These are phyloP conservation scores for Pedicia rivosa DNA, from an alignment of 2,888 invertebrate species.

Conservation along the genomic window DNA sequence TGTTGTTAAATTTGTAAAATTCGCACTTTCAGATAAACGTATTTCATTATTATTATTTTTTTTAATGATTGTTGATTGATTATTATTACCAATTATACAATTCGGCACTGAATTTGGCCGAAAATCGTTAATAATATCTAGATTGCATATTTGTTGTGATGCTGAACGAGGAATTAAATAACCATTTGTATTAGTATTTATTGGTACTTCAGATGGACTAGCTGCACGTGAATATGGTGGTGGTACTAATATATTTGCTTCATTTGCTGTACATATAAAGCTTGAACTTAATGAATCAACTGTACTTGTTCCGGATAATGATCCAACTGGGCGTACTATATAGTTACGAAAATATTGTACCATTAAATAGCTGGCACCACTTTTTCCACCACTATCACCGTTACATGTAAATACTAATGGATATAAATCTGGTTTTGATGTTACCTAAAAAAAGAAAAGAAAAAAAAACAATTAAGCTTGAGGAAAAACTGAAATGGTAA, in stretches of 20 bases:
- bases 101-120: not conserved
- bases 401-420: slow-evolving; percentile 70
- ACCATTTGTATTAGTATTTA: slow-evolving; percentile 24
- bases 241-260: slow-evolving; percentile 69
- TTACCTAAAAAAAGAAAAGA: slow-evolving; percentile 38
- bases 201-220: slow-evolving; percentile 46
- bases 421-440: slow-evolving; percentile 72
- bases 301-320: slow-evolving; percentile 70
- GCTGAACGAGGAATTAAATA: slow-evolving; percentile 39
- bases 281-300: slow-evolving; percentile 75
- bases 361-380: slow-evolving; percentile 62
- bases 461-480: slow-evolving; percentile 1
- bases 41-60: slow-evolving; percentile 13
- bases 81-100: not conserved
- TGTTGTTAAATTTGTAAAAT: slow-evolving; percentile 16
- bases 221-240: slow-evolving; percentile 70
- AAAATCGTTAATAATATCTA: not conserved
- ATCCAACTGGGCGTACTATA: slow-evolving; percentile 57
- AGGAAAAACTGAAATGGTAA: no score
- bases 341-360: slow-evolving; percentile 73
- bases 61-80: slow-evolving; percentile 5
- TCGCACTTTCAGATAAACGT: slow-evolving; percentile 21
- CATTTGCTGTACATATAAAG: slow-evolving; percentile 73
- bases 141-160: slow-evolving; percentile 37
- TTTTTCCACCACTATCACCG: slow-evolving; percentile 45